A percentile compares a stretch with the other conserved stretches of the same genome.
phyloP scores from a whole-genome alignment of 2,113 vertebrate genomes.

The Leucosticte australis region DNA sequence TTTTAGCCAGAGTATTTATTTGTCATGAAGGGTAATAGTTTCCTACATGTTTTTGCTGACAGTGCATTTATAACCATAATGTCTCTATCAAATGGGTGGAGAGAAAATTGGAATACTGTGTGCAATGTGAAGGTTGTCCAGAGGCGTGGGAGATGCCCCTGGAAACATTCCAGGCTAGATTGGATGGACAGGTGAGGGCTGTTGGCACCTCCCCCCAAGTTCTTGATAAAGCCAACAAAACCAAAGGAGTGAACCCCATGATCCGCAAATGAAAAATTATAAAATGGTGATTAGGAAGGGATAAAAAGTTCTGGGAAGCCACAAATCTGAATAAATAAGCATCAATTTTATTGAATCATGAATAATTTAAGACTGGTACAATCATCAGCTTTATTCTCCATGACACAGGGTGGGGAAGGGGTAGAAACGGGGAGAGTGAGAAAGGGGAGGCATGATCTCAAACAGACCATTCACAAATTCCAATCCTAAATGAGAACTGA shows the following conservation, averaged over 20 bases:
- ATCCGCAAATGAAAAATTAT: background rate
- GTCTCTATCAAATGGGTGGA: background rate
- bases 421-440: background rate
- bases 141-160: background rate
- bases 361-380: constrained; percentile 99
- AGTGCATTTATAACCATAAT: rapidly evolving
- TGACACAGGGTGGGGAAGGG: constrained; percentile 48
- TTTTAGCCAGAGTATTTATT: background rate
- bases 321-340: constrained; percentile 90
- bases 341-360: constrained; percentile 96
- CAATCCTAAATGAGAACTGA: constrained; percentile 82
- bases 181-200: background rate
- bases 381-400: constrained; percentile 88
- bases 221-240: background rate
- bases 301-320: constrained; percentile 44
- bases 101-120: background rate
- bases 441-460: constrained; percentile 70
- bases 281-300: background rate
- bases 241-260: background rate
- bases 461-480: constrained; percentile 78
- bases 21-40: background rate
- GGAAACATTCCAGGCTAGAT: background rate
- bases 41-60: background rate
- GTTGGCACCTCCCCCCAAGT: background rate
- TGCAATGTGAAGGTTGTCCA: background rate